These are phyloP conservation scores for Notodonta ziczac DNA, from an alignment of 2,888 invertebrate species.

Conservation along the genomic window DNA sequence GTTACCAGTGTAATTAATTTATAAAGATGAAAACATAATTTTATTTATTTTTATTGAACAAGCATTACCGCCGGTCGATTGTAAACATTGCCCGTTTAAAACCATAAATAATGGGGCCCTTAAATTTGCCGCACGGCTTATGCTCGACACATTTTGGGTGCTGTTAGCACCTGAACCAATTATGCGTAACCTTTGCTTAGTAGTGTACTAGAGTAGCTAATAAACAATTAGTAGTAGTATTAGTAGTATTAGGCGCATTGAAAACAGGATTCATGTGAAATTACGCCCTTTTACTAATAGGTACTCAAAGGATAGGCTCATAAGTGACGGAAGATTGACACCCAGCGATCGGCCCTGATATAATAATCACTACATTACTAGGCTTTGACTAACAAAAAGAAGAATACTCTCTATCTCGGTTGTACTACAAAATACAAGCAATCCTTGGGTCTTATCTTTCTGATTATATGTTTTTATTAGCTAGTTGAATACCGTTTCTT, in stretches of 20 bases:
- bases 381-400: too few species aligned
- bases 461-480: too few species aligned
- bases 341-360: too few species aligned
- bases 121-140: constrained; percentile 44
- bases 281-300: too few species aligned
- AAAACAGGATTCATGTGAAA: too few species aligned
- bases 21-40: constrained; percentile 6
- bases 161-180: constrained; percentile 67
- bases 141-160: constrained; percentile 44
- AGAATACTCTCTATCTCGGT: too few species aligned
- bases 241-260: not conserved
- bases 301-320: too few species aligned
- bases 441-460: too few species aligned
- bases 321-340: too few species aligned
- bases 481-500: too few species aligned
- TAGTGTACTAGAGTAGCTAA: constrained; percentile 14
- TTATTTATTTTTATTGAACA: constrained; percentile 33
- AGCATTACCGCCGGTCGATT: constrained; percentile 28
- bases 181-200: constrained; percentile 39
- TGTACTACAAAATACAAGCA: too few species aligned
- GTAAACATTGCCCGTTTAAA: constrained; percentile 38
- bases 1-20: not conserved
- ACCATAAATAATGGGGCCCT: constrained; percentile 48
- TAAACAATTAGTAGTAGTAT: constrained; percentile 7
- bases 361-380: too few species aligned